A percentile compares a stretch with the other conserved stretches of the same genome.
Evolutionary conservation across 2,888 invertebrate species (phyloP).

Genomic region (Volucella inanis): DNA sequence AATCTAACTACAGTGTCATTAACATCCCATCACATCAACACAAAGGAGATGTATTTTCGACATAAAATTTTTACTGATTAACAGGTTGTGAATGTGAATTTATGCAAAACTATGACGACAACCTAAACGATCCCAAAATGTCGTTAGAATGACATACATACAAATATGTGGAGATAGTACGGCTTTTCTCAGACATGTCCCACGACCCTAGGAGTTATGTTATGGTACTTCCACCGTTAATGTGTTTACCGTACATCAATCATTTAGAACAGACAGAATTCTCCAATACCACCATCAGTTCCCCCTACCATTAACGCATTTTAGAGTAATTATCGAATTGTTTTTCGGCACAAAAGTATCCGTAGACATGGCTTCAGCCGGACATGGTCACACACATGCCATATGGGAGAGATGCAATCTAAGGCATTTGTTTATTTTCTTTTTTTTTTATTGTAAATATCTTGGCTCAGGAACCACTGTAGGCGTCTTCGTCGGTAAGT

Average conservation of each 20-base stretch:
- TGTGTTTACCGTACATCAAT: slow-evolving; percentile 53
- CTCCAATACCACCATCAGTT: slow-evolving; percentile 25
- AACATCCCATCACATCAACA: slow-evolving; percentile 17
- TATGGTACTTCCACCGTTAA: slow-evolving; percentile 36
- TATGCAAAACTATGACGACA: slow-evolving; percentile 2
- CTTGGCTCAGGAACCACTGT: slow-evolving; percentile 42
- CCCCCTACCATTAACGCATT: slow-evolving; percentile 36
- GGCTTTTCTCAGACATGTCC: slow-evolving; percentile 33
- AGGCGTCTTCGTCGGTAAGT: slow-evolving; percentile 62
- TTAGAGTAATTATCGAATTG: slow-evolving; percentile 59
- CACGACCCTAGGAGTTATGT: slow-evolving; percentile 48
- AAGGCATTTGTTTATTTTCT: slow-evolving; percentile 17
- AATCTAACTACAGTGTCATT: slow-evolving; percentile 31
- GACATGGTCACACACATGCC: slow-evolving; percentile 29
- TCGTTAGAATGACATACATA: slow-evolving; percentile 22
- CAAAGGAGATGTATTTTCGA: slow-evolving; percentile 29
- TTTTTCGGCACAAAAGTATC: slow-evolving; percentile 25
- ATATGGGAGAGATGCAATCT: slow-evolving; percentile 19
- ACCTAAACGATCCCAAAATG: slow-evolving; percentile 33
- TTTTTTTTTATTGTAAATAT: slow-evolving; percentile 35
- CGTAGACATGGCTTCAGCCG: slow-evolving; percentile 38
- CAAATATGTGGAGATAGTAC: slow-evolving; percentile 18
- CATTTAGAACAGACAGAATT: slow-evolving; percentile 18
- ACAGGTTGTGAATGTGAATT: slow-evolving; percentile 14
- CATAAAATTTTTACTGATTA: slow-evolving; percentile 54